These are phyloP conservation scores for Piscicola geometra DNA, from an alignment of 2,888 invertebrate species.

Conservation along the genomic window DNA sequence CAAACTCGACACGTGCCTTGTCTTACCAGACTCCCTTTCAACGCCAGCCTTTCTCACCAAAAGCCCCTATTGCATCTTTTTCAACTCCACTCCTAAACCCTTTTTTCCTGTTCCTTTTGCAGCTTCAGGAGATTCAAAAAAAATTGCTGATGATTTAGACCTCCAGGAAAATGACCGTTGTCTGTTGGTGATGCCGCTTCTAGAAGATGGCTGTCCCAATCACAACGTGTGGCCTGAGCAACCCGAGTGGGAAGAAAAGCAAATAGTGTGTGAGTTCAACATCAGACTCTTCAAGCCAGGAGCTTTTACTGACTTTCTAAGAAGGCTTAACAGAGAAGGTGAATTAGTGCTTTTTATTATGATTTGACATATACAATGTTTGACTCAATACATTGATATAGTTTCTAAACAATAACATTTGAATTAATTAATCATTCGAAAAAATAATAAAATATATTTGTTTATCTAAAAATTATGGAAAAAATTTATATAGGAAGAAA, in stretches of 20 bases:
- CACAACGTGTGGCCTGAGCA: constrained; percentile 45
- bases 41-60: constrained; percentile 17
- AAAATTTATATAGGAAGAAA: constrained; percentile 36
- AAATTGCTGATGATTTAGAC: not conserved
- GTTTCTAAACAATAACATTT: too few relatives aligned
- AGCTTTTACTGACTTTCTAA: constrained; percentile 43
- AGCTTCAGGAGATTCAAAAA: not conserved
- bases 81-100: not conserved
- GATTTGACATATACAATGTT: too few relatives aligned
- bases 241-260: constrained; percentile 46
- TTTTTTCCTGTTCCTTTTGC: not conserved
- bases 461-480: too few relatives aligned
- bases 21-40: constrained; percentile 29
- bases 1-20: constrained; percentile 43
- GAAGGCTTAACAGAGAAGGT: constrained; percentile 41
- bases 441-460: too few relatives aligned
- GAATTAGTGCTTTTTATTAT: not conserved
- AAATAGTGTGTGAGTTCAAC: constrained; percentile 44
- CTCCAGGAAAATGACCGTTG: constrained; percentile 7
- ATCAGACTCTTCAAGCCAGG: constrained; percentile 40
- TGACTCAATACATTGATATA: too few relatives aligned
- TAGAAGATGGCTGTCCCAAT: constrained; percentile 43
- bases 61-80: constrained; percentile 29
- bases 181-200: constrained; percentile 41
- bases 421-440: too few relatives aligned